Evolutionary conservation across 2,888 invertebrate genomes (phyloP).

Genomic region (Zelleria hepariella): DNA sequence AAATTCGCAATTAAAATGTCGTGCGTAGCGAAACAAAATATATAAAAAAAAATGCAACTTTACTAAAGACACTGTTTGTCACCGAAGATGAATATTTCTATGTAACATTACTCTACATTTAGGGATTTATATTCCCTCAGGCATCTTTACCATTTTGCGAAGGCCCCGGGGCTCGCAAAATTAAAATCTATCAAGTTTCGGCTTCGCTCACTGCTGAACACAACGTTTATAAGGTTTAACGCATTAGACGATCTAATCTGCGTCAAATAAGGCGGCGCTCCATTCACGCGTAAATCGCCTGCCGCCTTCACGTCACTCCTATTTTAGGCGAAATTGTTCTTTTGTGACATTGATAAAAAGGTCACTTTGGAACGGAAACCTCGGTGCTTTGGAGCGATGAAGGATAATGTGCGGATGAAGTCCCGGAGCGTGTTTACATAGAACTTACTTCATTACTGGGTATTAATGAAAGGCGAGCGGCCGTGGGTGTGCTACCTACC

Average conservation of each 20-base stretch:
- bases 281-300: conserved; percentile 44
- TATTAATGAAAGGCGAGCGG: conserved; percentile 55
- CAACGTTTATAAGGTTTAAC: conserved; percentile 44
- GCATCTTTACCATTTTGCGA: not conserved
- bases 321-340: conserved; percentile 22
- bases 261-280: conserved; percentile 40
- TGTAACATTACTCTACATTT: not conserved
- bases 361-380: conserved; percentile 33
- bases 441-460: conserved; percentile 63
- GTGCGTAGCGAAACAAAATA: no score
- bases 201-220: conserved; percentile 24
- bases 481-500: conserved; percentile 28
- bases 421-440: conserved; percentile 60
- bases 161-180: conserved; percentile 15
- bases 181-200: conserved; percentile 13
- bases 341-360: conserved; percentile 30
- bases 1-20: no score
- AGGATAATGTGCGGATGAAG: conserved; percentile 49
- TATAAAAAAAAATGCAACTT: no score
- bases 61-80: no score
- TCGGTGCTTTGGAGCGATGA: conserved; percentile 33
- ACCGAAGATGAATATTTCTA: not conserved
- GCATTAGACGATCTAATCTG: conserved; percentile 46
- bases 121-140: not conserved
- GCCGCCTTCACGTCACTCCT: conserved; percentile 17